Base-by-base conservation (phyloP, 2,797 vertebrate genomes). In the Tragopan temminckii region DNA sequence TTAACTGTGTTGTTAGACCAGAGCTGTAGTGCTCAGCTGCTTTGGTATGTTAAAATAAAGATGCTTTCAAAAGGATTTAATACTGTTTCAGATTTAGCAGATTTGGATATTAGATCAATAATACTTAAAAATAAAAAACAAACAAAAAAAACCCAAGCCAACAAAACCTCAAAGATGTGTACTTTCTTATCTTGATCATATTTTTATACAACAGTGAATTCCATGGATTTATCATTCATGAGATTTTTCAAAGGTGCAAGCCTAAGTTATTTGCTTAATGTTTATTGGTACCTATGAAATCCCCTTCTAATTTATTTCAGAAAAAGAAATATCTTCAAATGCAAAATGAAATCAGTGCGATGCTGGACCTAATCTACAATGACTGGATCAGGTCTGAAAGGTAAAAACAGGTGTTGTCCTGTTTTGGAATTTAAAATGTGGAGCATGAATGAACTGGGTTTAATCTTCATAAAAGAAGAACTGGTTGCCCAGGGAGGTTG, bases 1-100 rank as follows among this genome's bases (percentile, higher is more conserved):
- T 96, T 95, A 96, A 72, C 62, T 88, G 31, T 89, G 90, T 91
- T 93, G 79, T 89, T 92, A 87, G 68, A 94, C 80, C 48, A 85
- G 93, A 89, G 70, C 85, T 74, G 58, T 74, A 90, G 86, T 64
- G 46, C 68, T 95, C 75, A 82, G 31, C 72, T 80, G 72, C 90
- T 88, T 96, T 69, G 75, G 88, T 42, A 69, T 75, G 78, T 13
- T 90, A 90, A 93, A 94, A 82, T 71, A 35, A 95, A 95, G 64
- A 91, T 90, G 35, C 35, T 92, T 94, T 94, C 66, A 72, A 76
- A 93, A 80, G 84, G 72, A 71, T 85, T 93, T 95, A 88, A 19
- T 85, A 63, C 59, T 13, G 1, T 95, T 91, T 95, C 67, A 89
- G 87, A 83, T 57, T 83, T 93, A 92, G 45, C 62, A 78, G 64